phyloP scores from a whole-genome alignment of 2,888 invertebrate genomes.

The Euphydryas editha region DNA sequence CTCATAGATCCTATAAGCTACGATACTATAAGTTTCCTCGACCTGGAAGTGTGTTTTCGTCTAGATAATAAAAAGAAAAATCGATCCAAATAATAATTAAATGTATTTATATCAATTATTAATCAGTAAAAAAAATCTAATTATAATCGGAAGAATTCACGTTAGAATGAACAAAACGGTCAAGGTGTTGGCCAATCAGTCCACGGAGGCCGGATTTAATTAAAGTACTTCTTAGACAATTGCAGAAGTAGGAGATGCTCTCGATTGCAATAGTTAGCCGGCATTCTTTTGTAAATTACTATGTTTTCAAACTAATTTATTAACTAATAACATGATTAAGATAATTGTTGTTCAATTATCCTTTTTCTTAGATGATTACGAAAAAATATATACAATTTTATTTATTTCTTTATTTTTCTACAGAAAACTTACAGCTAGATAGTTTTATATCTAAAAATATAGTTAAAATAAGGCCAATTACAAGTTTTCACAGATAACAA shows the following conservation, averaged over 20 bases:
- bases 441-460: too few relatives aligned
- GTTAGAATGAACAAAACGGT: constrained; percentile 57
- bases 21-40: too few relatives aligned
- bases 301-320: not conserved
- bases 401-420: too few relatives aligned
- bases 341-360: not conserved
- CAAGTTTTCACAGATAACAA: too few relatives aligned
- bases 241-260: constrained; percentile 18
- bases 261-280: constrained; percentile 29
- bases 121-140: constrained; percentile 22
- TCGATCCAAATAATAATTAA: too few relatives aligned
- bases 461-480: too few relatives aligned
- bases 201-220: constrained; percentile 45
- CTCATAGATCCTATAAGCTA: too few relatives aligned
- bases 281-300: constrained; percentile 26
- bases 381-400: not conserved
- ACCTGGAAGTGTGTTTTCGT: too few relatives aligned
- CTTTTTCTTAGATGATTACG: not conserved
- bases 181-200: constrained; percentile 62
- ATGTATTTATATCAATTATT: not conserved
- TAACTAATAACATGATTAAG: constrained; percentile 3
- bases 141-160: constrained; percentile 55
- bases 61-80: not conserved
- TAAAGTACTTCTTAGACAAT: constrained; percentile 34
- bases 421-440: too few relatives aligned